A percentile compares a stretch with the other conserved stretches of the same genome.
Evolutionary conservation across 1,140 invertebrate genomes (phyloP).

Genomic region (Aphelenchoides besseyi): DNA sequence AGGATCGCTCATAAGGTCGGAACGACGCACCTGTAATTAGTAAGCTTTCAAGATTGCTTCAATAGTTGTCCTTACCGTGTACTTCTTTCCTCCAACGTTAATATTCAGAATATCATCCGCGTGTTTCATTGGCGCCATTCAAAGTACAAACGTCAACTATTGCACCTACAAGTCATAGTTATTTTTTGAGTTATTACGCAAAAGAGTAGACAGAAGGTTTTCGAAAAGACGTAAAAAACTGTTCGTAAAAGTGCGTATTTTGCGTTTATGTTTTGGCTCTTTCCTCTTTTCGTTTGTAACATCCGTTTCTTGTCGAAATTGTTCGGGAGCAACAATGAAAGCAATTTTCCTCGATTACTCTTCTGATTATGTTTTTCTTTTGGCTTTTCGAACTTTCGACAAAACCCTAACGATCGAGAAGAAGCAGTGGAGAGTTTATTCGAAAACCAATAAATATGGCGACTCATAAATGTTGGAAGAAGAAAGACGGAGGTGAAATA

Average conservation of each 20-base stretch:
- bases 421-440: no score
- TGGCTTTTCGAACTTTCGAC: no score
- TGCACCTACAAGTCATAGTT: background rate
- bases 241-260: no score
- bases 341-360: no score
- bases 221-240: no score
- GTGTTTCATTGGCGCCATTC: conserved; percentile 30
- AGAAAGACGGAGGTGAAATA: background rate
- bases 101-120: conserved; percentile 57
- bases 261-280: no score
- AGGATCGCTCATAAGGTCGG: conserved; percentile 58
- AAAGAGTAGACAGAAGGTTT: no score
- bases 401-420: no score
- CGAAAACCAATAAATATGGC: background rate
- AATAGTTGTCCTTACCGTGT: conserved; percentile 44
- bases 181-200: no score
- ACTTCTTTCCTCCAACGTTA: conserved; percentile 61
- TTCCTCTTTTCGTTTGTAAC: background rate
- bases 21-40: conserved; percentile 51
- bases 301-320: background rate
- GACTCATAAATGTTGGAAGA: background rate
- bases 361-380: no score
- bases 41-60: background rate
- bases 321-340: no score
- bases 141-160: background rate